Evolutionary conservation across 2,888 invertebrate genomes (phyloP).

Genomic region (Ichneumoninae sp.): DNA sequence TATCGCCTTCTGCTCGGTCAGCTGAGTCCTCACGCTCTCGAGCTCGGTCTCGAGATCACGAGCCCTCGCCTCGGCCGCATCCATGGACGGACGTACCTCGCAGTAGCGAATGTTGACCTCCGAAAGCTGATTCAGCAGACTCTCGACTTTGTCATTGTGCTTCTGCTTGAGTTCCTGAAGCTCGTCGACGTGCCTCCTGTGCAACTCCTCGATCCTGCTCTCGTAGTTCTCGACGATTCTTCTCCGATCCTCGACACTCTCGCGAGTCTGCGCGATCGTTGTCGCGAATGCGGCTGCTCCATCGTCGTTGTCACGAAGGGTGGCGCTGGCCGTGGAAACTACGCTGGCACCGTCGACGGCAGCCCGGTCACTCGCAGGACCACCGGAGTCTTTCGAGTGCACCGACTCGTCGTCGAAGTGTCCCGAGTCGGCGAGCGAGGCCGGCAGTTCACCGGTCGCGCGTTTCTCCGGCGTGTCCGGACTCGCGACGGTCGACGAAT

Average conservation of each 20-base stretch:
- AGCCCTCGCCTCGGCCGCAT: conserved; percentile 89
- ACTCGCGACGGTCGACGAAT: conserved; percentile 84
- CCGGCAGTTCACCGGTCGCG: conserved; percentile 87
- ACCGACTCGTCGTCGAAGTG: conserved; percentile 94
- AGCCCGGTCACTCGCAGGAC: conserved; percentile 73
- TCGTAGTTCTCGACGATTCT: conserved; percentile 90
- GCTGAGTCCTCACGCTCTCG: conserved; percentile 89
- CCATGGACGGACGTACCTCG: conserved; percentile 91
- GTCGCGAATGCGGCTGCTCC: conserved; percentile 20
- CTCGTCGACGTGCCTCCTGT: conserved; percentile 87
- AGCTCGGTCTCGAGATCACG: conserved; percentile 90
- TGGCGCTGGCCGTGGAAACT: conserved; percentile 35
- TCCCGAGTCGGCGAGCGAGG: conserved; percentile 93
- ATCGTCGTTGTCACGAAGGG: conserved; percentile 22
- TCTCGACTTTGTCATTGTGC: conserved; percentile 91
- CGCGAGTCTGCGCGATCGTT: conserved; percentile 60
- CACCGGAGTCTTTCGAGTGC: conserved; percentile 91
- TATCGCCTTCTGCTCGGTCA: conserved; percentile 88
- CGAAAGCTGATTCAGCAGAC: conserved; percentile 89
- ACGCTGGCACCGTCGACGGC: conserved; percentile 63
- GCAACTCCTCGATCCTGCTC: conserved; percentile 90
- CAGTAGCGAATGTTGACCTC: conserved; percentile 92
- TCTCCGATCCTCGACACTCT: conserved; percentile 88
- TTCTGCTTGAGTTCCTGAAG: conserved; percentile 91
- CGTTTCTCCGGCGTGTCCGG: conserved; percentile 85